A percentile compares a stretch with the other conserved stretches of the same genome.
These are phyloP conservation scores for Manis javanica DNA, from an alignment of 2,797 vertebrate genomes.

Conservation along the genomic window DNA sequence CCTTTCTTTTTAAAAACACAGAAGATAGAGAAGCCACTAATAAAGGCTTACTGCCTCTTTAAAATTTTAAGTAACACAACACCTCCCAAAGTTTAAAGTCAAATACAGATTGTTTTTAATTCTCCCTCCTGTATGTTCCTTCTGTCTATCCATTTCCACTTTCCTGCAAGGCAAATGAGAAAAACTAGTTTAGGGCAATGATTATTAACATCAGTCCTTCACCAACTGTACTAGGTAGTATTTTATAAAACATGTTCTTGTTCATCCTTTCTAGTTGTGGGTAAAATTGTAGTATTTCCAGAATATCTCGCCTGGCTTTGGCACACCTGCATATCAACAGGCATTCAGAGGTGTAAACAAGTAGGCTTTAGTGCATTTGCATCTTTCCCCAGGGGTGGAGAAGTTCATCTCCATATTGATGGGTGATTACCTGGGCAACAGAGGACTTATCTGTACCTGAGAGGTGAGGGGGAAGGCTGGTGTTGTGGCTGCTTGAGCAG, in stretches of 20 bases:
- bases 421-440: too few species aligned
- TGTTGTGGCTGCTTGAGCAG: too few species aligned
- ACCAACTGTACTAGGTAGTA: neutral
- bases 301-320: too few species aligned
- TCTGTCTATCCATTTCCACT: neutral
- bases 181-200: neutral
- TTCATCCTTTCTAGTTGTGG: neutral
- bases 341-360: too few species aligned
- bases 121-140: neutral
- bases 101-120: neutral
- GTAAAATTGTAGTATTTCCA: too few species aligned
- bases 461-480: too few species aligned
- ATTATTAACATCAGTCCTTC: neutral
- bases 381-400: too few species aligned
- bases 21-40: neutral
- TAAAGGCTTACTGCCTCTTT: neutral
- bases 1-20: neutral
- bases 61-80: neutral
- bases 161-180: neutral
- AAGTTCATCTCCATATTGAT: too few species aligned
- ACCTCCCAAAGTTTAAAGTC: slow-evolving; percentile 2
- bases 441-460: too few species aligned
- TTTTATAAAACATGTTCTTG: neutral
- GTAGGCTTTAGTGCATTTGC: too few species aligned
- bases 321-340: too few species aligned